phyloP scores from a whole-genome alignment of 2,888 invertebrate genomes.

The Trichogramma evanescens region DNA sequence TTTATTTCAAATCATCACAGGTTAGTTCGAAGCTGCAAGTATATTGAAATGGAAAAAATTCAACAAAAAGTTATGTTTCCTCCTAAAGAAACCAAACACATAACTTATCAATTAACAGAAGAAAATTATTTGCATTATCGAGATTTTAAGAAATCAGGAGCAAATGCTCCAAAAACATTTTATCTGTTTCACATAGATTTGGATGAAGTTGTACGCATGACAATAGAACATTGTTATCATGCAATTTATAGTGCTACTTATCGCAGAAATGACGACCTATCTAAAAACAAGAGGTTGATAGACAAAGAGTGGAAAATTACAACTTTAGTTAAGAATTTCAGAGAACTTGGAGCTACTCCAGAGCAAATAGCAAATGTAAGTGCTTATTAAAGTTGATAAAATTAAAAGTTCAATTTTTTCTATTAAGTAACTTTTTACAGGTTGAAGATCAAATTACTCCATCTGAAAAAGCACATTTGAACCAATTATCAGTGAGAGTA shows the following conservation, averaged over 20 bases:
- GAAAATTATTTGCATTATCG: constrained; percentile 69
- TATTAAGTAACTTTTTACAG: constrained; percentile 45
- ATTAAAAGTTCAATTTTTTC: background rate
- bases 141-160: constrained; percentile 66
- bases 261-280: constrained; percentile 59
- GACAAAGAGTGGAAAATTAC: constrained; percentile 83
- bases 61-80: constrained; percentile 90
- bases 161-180: constrained; percentile 72
- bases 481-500: constrained; percentile 66
- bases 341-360: constrained; percentile 68
- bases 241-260: constrained; percentile 63
- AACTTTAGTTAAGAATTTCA: constrained; percentile 72
- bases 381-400: constrained; percentile 15
- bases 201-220: constrained; percentile 61
- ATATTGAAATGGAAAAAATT: constrained; percentile 85
- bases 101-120: constrained; percentile 77
- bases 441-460: constrained; percentile 82
- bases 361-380: constrained; percentile 73
- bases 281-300: constrained; percentile 68
- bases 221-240: constrained; percentile 65
- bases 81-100: constrained; percentile 83
- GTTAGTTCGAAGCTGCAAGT: constrained; percentile 70
- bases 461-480: constrained; percentile 70
- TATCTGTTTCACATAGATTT: constrained; percentile 70
- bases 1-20: constrained; percentile 45